These are phyloP conservation scores for Ceryle rudis DNA, from an alignment of 2,797 vertebrate genomes.

Conservation along the genomic window DNA sequence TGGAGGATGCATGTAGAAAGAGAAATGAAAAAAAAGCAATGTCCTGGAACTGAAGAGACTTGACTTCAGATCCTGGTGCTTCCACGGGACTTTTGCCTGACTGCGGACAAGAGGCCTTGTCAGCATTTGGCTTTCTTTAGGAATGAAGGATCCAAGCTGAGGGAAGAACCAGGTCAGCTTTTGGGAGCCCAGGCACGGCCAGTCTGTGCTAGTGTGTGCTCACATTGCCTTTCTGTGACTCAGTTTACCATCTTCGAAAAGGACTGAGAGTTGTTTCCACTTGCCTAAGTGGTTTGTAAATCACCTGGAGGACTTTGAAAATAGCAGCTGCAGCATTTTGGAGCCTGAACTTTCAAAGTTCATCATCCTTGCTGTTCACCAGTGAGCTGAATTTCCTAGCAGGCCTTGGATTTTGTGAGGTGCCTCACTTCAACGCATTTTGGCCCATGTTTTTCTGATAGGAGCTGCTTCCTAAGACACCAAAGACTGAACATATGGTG, in stretches of 20 bases:
- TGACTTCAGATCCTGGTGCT: background rate
- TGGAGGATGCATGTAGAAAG: background rate
- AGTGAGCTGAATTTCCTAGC: background rate
- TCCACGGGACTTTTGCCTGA: background rate
- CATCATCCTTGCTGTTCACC: accelerated
- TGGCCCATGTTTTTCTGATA: background rate
- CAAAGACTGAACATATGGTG: background rate
- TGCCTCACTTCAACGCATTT: background rate
- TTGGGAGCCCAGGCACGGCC: accelerated
- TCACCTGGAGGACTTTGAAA: background rate
- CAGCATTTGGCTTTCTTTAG: background rate
- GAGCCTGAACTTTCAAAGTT: background rate
- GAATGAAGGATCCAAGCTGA: background rate
- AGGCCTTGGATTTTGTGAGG: background rate
- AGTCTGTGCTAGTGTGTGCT: accelerated
- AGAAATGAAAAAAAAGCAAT: background rate
- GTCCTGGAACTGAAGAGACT: background rate
- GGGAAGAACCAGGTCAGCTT: background rate
- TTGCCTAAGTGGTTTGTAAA: background rate
- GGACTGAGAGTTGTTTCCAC: background rate
- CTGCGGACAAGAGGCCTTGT: accelerated
- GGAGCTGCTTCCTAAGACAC: background rate
- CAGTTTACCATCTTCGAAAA: background rate
- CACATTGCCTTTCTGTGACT: accelerated
- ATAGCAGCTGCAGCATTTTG: background rate